Percentiles rank a stretch among this genome's conserved stretches.
Evolutionary conservation across 2,113 vertebrate genomes (phyloP).

Genomic region (Tachycineta bicolor): DNA sequence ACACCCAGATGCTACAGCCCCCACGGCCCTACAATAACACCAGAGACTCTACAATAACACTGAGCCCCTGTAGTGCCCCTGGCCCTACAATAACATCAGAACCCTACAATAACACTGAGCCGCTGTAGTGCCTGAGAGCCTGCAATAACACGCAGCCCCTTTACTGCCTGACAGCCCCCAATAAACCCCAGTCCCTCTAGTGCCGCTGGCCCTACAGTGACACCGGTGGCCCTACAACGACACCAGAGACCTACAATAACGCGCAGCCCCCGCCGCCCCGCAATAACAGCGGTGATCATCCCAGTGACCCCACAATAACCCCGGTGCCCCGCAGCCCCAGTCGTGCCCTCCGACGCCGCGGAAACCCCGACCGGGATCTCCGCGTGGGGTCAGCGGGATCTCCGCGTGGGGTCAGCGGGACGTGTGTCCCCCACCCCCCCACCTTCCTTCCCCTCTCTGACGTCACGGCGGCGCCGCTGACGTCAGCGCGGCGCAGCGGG

Average conservation of each 20-base stretch:
- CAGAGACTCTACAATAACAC: not conserved
- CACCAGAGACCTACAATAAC: not conserved
- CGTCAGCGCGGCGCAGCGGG: not conserved
- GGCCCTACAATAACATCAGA: not conserved
- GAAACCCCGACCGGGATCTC: no score
- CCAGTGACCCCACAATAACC: not conserved
- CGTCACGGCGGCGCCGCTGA: not conserved
- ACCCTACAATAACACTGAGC: not conserved
- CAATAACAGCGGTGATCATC: not conserved
- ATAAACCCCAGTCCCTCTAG: no score
- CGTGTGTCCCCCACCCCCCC: no score
- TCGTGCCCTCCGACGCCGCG: no score
- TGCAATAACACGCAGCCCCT: no score
- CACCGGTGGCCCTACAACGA: not conserved
- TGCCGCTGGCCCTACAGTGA: no score
- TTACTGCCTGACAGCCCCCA: no score
- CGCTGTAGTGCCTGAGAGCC: not conserved
- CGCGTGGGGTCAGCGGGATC: not conserved
- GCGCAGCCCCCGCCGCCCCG: not conserved
- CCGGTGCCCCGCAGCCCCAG: not conserved
- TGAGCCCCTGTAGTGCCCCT: not conserved
- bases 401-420: no score
- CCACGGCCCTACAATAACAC: fast-evolving
- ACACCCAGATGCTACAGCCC: not conserved
- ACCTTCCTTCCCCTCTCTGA: not conserved